Conservation (phyloP, 2,797 vertebrate genomes). For the Pangasius mekongensis region DNA sequence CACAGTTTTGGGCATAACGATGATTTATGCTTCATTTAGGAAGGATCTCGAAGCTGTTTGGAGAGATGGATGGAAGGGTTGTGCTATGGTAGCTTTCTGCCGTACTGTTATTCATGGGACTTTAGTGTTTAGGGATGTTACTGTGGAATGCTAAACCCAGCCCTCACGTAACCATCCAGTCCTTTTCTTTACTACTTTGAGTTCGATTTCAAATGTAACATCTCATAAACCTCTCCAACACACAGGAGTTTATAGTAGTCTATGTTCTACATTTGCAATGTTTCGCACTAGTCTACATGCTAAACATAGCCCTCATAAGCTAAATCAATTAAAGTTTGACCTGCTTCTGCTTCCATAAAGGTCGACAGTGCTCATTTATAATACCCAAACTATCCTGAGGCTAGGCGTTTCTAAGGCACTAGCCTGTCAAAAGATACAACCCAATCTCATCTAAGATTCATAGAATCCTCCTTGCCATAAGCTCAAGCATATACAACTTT, state of each 20-base stretch:
- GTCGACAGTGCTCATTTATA: constrained; percentile 22
- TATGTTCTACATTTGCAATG: background rate
- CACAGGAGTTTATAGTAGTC: background rate
- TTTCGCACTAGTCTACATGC: background rate
- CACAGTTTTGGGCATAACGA: constrained; percentile 17
- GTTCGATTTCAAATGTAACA: constrained; percentile 7
- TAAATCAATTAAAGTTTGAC: constrained; percentile 25
- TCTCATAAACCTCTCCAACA: background rate
- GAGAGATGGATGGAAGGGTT: constrained; percentile 35
- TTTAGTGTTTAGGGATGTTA: constrained; percentile 21
- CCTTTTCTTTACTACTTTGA: background rate
- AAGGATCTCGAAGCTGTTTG: constrained; percentile 21
- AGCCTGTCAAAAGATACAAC: constrained; percentile 4
- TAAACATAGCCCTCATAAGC: constrained; percentile 15
- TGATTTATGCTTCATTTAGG: constrained; percentile 32
- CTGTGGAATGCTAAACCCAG: constrained; percentile 10
- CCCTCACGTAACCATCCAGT: background rate
- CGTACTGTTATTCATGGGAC: constrained; percentile 27
- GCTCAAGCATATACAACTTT: background rate
- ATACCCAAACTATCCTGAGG: constrained; percentile 30
- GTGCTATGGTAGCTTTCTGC: constrained; percentile 5
- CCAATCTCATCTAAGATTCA: constrained; percentile 9
- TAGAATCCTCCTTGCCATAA: background rate
- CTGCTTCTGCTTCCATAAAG: constrained; percentile 28
- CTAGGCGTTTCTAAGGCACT: constrained; percentile 16